Percentiles rank a stretch among this genome's conserved stretches.
Conservation (phyloP, 1,140 invertebrate genomes). For the Battus philenor region DNA sequence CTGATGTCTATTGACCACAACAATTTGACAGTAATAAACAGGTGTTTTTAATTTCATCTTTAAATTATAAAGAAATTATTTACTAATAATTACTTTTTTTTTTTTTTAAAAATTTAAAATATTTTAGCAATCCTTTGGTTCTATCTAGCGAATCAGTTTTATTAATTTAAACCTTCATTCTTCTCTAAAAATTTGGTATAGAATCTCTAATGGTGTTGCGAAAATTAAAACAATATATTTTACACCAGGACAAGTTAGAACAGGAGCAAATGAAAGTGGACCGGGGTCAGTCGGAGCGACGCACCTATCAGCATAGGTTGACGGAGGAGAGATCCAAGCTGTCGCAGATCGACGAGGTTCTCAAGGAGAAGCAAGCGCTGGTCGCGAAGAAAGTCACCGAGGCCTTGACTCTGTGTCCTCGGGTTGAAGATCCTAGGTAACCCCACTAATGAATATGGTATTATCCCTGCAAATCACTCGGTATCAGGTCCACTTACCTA, state of each 20-base stretch:
- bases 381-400: slow-evolving; percentile 38
- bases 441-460: not conserved
- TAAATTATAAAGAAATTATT: too few relatives aligned
- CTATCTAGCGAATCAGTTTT: too few relatives aligned
- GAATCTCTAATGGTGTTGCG: too few relatives aligned
- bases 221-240: too few relatives aligned
- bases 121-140: too few relatives aligned
- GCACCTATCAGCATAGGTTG: slow-evolving; percentile 27
- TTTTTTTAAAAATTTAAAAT: too few relatives aligned
- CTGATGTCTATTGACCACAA: too few relatives aligned
- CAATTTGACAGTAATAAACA: too few relatives aligned
- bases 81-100: too few relatives aligned
- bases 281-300: slow-evolving; percentile 35
- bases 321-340: slow-evolving; percentile 47
- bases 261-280: slow-evolving; percentile 50
- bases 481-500: not conserved
- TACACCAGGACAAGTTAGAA: slow-evolving; percentile 50
- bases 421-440: slow-evolving; percentile 65
- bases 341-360: slow-evolving; percentile 35
- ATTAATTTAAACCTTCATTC: too few relatives aligned
- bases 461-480: not conserved
- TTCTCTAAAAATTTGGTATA: too few relatives aligned
- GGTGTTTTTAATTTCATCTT: too few relatives aligned
- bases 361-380: slow-evolving; percentile 47
- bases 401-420: slow-evolving; percentile 51